Evolutionary conservation across 2,888 invertebrate genomes (phyloP).

Genomic region (Platerodrilus igneus): DNA sequence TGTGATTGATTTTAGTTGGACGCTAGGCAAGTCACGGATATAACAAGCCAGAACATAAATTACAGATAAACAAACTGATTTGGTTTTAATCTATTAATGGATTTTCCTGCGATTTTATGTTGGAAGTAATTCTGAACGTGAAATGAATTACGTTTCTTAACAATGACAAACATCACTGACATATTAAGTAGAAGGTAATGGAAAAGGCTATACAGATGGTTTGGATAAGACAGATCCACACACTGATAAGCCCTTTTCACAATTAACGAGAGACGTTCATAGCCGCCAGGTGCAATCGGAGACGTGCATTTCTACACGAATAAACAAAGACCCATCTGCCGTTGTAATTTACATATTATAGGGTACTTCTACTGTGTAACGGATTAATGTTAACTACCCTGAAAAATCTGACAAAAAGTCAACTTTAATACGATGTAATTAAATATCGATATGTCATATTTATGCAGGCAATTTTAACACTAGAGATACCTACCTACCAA

Average conservation of each 20-base stretch:
- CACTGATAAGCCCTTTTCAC: conserved; percentile 37
- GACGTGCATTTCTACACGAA: conserved; percentile 38
- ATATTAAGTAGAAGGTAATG: conserved; percentile 36
- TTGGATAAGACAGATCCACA: conserved; percentile 38
- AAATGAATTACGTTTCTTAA: conserved; percentile 15
- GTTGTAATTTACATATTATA: conserved; percentile 26
- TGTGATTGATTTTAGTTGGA: conserved; percentile 42
- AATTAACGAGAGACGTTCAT: conserved; percentile 38
- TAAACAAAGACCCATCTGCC: conserved; percentile 32
- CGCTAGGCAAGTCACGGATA: conserved; percentile 35
- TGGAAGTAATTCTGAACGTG: too few relatives aligned
- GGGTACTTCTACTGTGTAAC: conserved; percentile 22
- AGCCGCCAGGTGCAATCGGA: conserved; percentile 42
- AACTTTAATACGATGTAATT: conserved; percentile 26
- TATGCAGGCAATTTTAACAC: background rate
- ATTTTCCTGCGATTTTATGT: conserved; percentile 34
- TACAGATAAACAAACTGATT: conserved; percentile 37
- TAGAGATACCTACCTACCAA: too few relatives aligned
- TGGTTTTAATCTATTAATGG: conserved; percentile 41
- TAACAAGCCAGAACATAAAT: conserved; percentile 39
- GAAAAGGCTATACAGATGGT: conserved; percentile 39
- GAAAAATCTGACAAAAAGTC: conserved; percentile 12
- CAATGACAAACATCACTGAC: conserved; percentile 32
- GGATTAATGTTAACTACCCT: conserved; percentile 24
- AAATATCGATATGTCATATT: conserved; percentile 28